Evolutionary conservation across 37 sponge, comb jelly and placozoan genomes (phyloP).

Genomic region (Amphimedon queenslandica): DNA sequence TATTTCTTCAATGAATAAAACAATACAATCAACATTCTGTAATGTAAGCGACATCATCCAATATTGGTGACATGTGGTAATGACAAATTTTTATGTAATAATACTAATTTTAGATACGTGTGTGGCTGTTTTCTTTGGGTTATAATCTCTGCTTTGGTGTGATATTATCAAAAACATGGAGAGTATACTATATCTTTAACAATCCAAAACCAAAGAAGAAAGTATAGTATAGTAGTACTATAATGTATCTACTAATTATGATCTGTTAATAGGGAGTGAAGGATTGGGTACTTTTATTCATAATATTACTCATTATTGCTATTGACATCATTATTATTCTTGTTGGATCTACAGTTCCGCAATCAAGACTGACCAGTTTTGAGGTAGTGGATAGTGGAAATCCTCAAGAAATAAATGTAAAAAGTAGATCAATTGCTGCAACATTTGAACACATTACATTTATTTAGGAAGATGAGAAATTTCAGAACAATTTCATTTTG

Average conservation of each 20-base stretch:
- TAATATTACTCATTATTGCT: neutral
- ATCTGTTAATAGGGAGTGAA: conserved; percentile 18
- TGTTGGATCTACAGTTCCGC: neutral
- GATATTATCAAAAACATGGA: conserved; percentile 37
- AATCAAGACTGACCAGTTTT: conserved; percentile 2
- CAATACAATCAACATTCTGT: neutral
- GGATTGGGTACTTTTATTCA: conserved; percentile 15
- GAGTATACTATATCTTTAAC: conserved; percentile 46
- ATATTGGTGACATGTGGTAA: neutral
- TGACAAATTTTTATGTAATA: neutral
- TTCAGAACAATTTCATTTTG: neutral
- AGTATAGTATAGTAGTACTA: neutral
- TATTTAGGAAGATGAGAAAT: neutral
- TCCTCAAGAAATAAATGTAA: no score
- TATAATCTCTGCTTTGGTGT: conserved; percentile 34
- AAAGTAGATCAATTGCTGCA: no score
- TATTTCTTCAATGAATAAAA: neutral
- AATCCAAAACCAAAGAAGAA: conserved; percentile 37
- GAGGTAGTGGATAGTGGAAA: no score
- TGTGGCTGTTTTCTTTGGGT: conserved; percentile 6
- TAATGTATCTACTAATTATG: neutral
- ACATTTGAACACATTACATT: no score
- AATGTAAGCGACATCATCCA: neutral
- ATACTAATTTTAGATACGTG: conserved; percentile 9
- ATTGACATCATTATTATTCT: neutral